Percentiles rank a stretch among this genome's conserved stretches.
phyloP scores from a whole-genome alignment of 2,797 vertebrate species.

The Alca torda region DNA sequence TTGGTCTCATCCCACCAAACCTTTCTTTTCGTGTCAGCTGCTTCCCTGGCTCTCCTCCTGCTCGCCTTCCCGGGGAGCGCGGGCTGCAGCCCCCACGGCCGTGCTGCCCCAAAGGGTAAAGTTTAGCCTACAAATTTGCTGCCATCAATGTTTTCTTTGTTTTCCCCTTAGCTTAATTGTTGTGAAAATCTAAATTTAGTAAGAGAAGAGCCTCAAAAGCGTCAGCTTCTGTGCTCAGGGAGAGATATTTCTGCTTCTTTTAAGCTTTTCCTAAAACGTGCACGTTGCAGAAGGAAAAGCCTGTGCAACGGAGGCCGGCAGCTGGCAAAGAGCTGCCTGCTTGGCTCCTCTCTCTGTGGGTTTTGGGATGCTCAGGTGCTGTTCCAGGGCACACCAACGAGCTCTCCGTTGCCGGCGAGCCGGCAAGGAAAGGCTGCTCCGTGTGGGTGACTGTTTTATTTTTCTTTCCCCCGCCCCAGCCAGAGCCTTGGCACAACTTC shows the following conservation, averaged over 20 bases:
- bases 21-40: accelerated
- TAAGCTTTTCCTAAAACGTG: neutral
- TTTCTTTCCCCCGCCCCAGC: neutral
- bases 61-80: accelerated
- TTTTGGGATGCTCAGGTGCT: neutral
- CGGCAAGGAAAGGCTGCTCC: neutral
- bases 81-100: neutral
- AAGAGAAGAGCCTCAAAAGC: neutral
- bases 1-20: neutral
- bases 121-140: neutral
- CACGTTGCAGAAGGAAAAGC: neutral
- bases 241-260: neutral
- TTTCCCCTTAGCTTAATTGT: neutral
- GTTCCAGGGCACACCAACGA: neutral
- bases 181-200: neutral
- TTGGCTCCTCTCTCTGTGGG: neutral
- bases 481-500: constrained; percentile 9
- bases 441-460: neutral
- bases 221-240: neutral
- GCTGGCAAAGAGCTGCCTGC: neutral
- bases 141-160: neutral
- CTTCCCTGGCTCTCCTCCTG: neutral
- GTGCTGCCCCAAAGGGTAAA: neutral
- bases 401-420: neutral
- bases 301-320: accelerated